Conservation (phyloP, 1,140 invertebrate species). For the Bradysia coprophila region DNA sequence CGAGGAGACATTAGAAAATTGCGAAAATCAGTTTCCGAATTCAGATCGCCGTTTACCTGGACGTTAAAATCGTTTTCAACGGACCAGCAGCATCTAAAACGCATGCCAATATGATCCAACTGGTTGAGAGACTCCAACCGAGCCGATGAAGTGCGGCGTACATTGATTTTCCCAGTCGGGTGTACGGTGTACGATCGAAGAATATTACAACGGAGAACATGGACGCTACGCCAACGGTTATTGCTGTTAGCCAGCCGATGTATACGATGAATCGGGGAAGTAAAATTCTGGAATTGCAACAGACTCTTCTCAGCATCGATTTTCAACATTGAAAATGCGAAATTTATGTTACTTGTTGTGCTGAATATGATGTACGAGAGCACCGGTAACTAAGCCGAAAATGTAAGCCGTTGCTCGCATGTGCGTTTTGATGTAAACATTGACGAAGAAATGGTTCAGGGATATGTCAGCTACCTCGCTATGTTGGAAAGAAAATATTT, state of each 20-base stretch:
- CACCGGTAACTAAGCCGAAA: constrained; percentile 40
- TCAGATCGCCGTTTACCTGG: constrained; percentile 42
- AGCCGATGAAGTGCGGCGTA: constrained; percentile 44
- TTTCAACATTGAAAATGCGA: too few species aligned
- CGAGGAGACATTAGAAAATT: too few species aligned
- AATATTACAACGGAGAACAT: constrained; percentile 39
- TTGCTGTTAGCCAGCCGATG: constrained; percentile 34
- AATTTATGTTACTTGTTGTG: constrained; percentile 32
- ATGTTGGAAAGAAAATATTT: constrained; percentile 1
- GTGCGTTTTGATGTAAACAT: constrained; percentile 47
- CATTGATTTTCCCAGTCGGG: constrained; percentile 34
- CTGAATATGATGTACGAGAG: constrained; percentile 39
- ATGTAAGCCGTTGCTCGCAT: constrained; percentile 46
- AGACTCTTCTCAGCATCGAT: too few species aligned
- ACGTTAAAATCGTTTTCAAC: constrained; percentile 37
- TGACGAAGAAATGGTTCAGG: constrained; percentile 37
- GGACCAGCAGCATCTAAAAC: constrained; percentile 47
- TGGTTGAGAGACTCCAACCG: constrained; percentile 41
- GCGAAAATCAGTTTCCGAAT: too few species aligned
- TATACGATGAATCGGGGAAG: constrained; percentile 26
- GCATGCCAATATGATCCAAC: constrained; percentile 52
- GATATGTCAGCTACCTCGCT: constrained; percentile 39
- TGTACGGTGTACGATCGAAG: constrained; percentile 36
- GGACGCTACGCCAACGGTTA: constrained; percentile 30
- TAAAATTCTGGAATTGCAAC: constrained; percentile 29